These are phyloP conservation scores for Parnassius glacialis DNA, from an alignment of 2,888 invertebrate genomes.

Conservation along the genomic window DNA sequence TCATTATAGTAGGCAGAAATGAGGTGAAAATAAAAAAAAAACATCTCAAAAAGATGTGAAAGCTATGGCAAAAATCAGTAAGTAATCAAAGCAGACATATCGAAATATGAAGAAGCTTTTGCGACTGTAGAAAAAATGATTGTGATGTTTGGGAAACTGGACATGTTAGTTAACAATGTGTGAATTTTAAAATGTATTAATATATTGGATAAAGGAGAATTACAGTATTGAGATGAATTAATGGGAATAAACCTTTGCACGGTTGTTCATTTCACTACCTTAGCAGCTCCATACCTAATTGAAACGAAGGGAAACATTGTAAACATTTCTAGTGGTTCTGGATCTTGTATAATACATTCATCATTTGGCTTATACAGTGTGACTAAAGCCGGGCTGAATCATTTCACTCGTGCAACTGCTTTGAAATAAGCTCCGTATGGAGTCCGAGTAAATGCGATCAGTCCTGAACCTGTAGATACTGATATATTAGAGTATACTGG, in stretches of 20 bases:
- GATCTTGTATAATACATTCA: conserved; percentile 12
- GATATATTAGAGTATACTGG: conserved; percentile 40
- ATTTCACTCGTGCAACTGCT: conserved; percentile 85
- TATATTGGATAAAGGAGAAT: conserved; percentile 30
- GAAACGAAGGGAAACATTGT: conserved; percentile 41
- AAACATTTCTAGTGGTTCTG: conserved; percentile 36
- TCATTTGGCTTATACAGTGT: conserved; percentile 27
- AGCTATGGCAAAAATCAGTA: conserved; percentile 33
- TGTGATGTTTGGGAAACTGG: conserved; percentile 38
- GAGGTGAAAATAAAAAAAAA: conserved; percentile 37
- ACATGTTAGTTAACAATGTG: conserved; percentile 46
- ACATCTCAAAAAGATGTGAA: conserved; percentile 28
- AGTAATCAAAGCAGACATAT: conserved; percentile 38
- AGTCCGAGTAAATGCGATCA: conserved; percentile 85
- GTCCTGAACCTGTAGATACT: conserved; percentile 53
- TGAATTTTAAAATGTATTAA: conserved; percentile 31
- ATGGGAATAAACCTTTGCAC: conserved; percentile 39
- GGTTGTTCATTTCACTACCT: conserved; percentile 34
- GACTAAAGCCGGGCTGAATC: conserved; percentile 78
- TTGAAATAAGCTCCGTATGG: conserved; percentile 80
- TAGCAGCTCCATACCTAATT: conserved; percentile 38
- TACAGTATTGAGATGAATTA: conserved; percentile 35
- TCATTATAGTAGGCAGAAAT: conserved; percentile 47
- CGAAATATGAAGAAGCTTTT: conserved; percentile 36
- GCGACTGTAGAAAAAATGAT: conserved; percentile 37